Base-by-base conservation (phyloP, 2,888 invertebrate genomes). In the Elegia similella region DNA sequence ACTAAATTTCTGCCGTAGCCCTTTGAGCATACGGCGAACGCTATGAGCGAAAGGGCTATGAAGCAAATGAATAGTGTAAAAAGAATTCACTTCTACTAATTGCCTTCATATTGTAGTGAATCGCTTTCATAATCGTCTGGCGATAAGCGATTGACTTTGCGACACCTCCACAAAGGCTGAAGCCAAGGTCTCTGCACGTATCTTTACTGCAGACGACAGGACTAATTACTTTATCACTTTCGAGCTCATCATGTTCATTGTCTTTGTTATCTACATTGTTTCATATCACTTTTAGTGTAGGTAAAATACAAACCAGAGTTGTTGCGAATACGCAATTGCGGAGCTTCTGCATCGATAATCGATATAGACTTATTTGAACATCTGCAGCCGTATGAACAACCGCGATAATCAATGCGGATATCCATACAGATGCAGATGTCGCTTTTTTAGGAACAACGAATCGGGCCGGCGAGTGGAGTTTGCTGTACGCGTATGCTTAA, bases 71-170 rank as follows among this genome's bases (percentile, higher is more conserved):
- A 2, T n/a, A 32, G 10, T 10, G 7, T 32, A n/a, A 32, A 6
- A 15, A 48, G 32, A 32, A 15, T 8, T 12, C 7, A 62, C 56
- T 61, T 59, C 66, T 70, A 67, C 64, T 69, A 73, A 77, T 77
- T 76, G 76, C 65, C 59, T 68, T 68, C 66, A 68, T 73, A 76
- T 76, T 75, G 72, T 62, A 50, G 66, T 71, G 67, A 60, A 69
- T 69, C 64, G 67, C 68, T 78, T 76, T 77, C 70, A 73, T 75
- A 80, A 80, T 73, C 68, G 63, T 59, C 58, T 55, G 52, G 61
- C 71, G 78, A 80, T 78, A 77, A 75, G 66, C 48, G 7, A 48
- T 30, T 61, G 65, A 69, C 67, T 74, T 70, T 73, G 70, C 74
- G 67, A 67, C 62, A 69, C 66, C 60, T 63, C 69, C 67, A 77